Evolutionary conservation across 2,888 invertebrate genomes (phyloP).

Genomic region (Lasius platythorax): DNA sequence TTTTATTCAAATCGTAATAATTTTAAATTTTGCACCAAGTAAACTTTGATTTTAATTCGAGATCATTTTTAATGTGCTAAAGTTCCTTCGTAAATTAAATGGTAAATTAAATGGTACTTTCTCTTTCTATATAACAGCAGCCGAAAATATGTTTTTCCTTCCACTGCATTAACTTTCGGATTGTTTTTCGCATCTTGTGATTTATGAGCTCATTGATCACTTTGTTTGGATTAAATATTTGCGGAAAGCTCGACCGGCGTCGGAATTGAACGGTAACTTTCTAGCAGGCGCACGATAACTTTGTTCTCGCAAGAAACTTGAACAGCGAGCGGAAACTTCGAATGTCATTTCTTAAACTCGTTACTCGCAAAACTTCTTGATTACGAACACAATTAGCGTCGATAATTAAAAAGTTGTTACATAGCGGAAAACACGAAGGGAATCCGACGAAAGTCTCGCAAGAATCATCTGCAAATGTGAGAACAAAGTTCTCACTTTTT

Average conservation of each 20-base stretch:
- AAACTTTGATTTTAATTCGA: neutral
- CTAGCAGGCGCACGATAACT: conserved; percentile 29
- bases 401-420: conserved; percentile 46
- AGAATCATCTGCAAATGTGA: neutral
- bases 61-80: neutral
- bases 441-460: neutral
- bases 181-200: neutral
- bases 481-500: conserved; percentile 1
- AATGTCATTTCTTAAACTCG: conserved; percentile 25
- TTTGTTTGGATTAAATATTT: conserved; percentile 46
- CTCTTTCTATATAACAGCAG: neutral
- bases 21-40: neutral
- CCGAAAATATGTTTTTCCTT: neutral
- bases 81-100: neutral
- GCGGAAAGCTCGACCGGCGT: conserved; percentile 18
- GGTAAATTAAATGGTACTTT: neutral
- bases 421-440: neutral
- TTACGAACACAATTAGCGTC: conserved; percentile 26
- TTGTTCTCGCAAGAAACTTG: conserved; percentile 21
- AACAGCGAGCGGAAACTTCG: conserved; percentile 12
- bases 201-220: conserved; percentile 23
- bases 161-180: neutral
- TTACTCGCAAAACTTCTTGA: conserved; percentile 33
- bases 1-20: neutral
- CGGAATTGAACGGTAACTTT: conserved; percentile 24